phyloP scores from a whole-genome alignment of 2,113 vertebrate genomes.

The Istiophorus platypterus region DNA sequence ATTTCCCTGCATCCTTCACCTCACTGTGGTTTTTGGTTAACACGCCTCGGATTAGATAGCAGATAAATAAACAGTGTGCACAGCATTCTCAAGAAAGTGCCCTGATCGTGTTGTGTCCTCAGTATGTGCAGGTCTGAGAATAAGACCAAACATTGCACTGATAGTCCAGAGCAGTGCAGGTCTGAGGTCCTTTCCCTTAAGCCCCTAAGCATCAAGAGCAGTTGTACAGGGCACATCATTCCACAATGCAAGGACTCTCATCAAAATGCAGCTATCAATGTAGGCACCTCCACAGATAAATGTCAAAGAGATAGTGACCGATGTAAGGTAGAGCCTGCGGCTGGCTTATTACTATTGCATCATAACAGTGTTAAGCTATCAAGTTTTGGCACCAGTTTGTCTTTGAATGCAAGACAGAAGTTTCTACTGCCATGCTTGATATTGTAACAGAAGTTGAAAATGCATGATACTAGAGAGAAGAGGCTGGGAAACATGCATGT shows the following conservation, averaged over 20 bases:
- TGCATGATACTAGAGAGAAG: not conserved
- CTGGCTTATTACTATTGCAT: slow-evolving; percentile 36
- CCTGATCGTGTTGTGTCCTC: slow-evolving; percentile 58
- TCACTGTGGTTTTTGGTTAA: slow-evolving; percentile 77
- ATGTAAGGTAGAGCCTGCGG: not conserved
- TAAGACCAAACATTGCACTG: slow-evolving; percentile 54
- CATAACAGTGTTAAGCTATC: slow-evolving; percentile 26
- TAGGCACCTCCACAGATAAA: slow-evolving; percentile 57
- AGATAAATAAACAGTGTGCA: slow-evolving; percentile 74
- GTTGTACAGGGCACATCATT: not conserved
- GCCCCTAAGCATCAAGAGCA: slow-evolving; percentile 27
- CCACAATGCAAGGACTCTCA: slow-evolving; percentile 55
- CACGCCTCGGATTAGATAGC: slow-evolving; percentile 72
- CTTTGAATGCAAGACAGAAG: slow-evolving; percentile 6
- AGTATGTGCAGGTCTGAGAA: slow-evolving; percentile 53
- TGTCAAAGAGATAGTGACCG: slow-evolving; percentile 56
- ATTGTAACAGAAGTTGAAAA: slow-evolving; percentile 12
- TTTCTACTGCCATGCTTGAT: not conserved
- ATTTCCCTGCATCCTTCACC: slow-evolving; percentile 71
- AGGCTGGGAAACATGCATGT: not conserved
- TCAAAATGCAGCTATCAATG: slow-evolving; percentile 42
- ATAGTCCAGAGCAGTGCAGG: slow-evolving; percentile 24
- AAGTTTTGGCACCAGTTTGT: slow-evolving; percentile 40
- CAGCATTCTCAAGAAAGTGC: slow-evolving; percentile 59
- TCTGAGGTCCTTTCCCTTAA: slow-evolving; percentile 21